Evolutionary conservation across 2,113 vertebrate genomes (phyloP).

Genomic region (Sminthopsis crassicaudata): DNA sequence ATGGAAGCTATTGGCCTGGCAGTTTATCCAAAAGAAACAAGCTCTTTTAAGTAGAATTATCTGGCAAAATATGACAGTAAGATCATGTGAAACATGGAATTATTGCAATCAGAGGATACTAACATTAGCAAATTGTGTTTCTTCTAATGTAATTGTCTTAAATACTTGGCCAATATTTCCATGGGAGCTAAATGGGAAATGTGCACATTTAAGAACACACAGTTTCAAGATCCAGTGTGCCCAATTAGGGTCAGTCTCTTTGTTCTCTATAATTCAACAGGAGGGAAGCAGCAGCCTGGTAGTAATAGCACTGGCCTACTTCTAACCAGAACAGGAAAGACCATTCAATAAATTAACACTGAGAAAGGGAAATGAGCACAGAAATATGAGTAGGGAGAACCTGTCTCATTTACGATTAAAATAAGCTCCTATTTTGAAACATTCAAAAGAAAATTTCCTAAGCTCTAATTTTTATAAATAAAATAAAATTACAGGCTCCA

Average conservation of each 20-base stretch:
- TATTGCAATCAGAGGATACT: not conserved
- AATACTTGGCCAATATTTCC: slow-evolving; percentile 25
- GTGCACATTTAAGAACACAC: slow-evolving; percentile 19
- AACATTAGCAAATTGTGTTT: slow-evolving; percentile 24
- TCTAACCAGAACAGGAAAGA: slow-evolving; percentile 39
- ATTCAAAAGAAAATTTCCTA: slow-evolving; percentile 43
- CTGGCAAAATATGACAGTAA: slow-evolving; percentile 41
- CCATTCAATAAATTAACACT: not conserved
- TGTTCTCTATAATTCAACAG: slow-evolving; percentile 44
- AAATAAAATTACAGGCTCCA: not conserved
- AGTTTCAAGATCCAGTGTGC: not conserved
- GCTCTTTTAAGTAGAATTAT: not conserved
- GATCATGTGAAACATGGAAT: not conserved
- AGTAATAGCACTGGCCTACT: slow-evolving; percentile 61
- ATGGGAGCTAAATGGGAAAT: not conserved
- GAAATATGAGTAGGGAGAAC: not conserved
- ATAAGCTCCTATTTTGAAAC: slow-evolving; percentile 41
- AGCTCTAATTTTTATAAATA: not conserved
- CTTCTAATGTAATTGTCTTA: not conserved
- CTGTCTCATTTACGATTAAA: not conserved
- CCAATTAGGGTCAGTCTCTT: not conserved
- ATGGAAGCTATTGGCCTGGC: not conserved
- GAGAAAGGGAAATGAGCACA: not conserved
- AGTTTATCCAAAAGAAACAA: not conserved
- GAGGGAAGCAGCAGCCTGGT: slow-evolving; percentile 34